These are phyloP conservation scores for Pangasius sanitwongsei DNA, from an alignment of 2,797 vertebrate genomes.

Conservation along the genomic window DNA sequence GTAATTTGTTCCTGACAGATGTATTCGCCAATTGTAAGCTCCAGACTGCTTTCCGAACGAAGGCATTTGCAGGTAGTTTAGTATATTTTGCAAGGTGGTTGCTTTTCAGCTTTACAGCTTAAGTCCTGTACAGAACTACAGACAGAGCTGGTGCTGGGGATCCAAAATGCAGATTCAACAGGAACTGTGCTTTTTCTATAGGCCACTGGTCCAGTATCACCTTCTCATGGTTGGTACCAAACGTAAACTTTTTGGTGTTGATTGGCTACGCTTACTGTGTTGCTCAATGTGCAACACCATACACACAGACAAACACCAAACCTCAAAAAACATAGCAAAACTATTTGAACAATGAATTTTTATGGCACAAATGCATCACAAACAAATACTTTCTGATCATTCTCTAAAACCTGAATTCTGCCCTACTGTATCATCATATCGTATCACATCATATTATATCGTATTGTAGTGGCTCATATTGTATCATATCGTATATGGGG, in stretches of 20 bases:
- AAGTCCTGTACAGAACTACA: neutral
- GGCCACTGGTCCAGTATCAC: neutral
- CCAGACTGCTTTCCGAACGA: constrained; percentile 71
- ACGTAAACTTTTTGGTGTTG: neutral
- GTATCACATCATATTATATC: neutral
- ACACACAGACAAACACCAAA: neutral
- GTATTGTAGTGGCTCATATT: neutral
- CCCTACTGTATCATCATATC: neutral
- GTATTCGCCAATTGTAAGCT: constrained; percentile 68
- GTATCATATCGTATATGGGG: no score
- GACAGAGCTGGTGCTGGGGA: constrained; percentile 3
- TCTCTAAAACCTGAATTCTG: neutral
- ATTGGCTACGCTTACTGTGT: neutral
- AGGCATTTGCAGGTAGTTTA: constrained; percentile 71
- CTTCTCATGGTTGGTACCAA: neutral
- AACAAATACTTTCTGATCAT: neutral
- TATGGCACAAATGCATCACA: neutral
- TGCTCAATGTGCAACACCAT: neutral
- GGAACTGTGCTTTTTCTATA: constrained; percentile 11
- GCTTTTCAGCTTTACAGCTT: constrained; percentile 38
- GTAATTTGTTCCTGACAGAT: constrained; percentile 80
- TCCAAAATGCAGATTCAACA: constrained; percentile 21
- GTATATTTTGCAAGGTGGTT: constrained; percentile 67
- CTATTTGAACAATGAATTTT: neutral
- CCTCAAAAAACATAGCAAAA: neutral